Evolutionary conservation across 2,113 vertebrate species (phyloP).

Genomic region (rabbit (Oryctolagus cuniculus)): DNA sequence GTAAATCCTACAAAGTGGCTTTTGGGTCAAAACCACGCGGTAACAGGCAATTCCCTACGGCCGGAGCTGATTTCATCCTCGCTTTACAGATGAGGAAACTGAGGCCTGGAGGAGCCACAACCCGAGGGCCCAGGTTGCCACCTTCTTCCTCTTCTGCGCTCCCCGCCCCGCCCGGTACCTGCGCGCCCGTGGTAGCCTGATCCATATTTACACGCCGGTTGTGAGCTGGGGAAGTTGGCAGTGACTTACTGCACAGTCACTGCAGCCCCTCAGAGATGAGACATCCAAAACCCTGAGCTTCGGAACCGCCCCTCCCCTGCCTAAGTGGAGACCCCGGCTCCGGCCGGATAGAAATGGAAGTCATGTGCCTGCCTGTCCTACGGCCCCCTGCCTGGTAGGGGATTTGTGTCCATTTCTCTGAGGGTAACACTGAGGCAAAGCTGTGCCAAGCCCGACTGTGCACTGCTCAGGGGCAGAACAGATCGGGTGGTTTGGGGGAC

Average conservation of each 20-base stretch:
- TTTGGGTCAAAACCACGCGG: not conserved
- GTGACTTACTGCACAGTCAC: slow-evolving; percentile 55
- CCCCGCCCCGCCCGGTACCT: not conserved
- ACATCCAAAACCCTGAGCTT: not conserved
- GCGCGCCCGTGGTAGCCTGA: not conserved
- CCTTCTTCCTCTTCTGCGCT: not conserved
- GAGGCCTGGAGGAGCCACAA: not conserved
- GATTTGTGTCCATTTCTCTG: slow-evolving; percentile 9
- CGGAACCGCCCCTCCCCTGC: not conserved
- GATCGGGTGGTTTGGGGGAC: slow-evolving; percentile 53
- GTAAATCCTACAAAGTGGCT: not conserved
- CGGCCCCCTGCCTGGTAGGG: not conserved
- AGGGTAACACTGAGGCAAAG: not conserved
- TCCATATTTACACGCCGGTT: slow-evolving; percentile 18
- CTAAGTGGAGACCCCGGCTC: slow-evolving; percentile 31
- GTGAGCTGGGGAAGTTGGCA: slow-evolving; percentile 42
- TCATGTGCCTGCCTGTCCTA: not conserved
- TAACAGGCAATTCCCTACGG: not conserved
- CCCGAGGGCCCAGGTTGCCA: not conserved
- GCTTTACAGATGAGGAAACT: not conserved
- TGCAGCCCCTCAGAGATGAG: slow-evolving; percentile 9
- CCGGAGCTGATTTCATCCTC: not conserved
- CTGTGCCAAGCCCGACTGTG: not conserved
- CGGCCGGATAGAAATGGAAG: slow-evolving; percentile 76
- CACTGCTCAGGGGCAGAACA: not conserved